Percentiles rank a stretch among this genome's conserved stretches.
Conservation (phyloP, 2,113 vertebrate genomes). For the Rhinolophus ferrumequinum region DNA sequence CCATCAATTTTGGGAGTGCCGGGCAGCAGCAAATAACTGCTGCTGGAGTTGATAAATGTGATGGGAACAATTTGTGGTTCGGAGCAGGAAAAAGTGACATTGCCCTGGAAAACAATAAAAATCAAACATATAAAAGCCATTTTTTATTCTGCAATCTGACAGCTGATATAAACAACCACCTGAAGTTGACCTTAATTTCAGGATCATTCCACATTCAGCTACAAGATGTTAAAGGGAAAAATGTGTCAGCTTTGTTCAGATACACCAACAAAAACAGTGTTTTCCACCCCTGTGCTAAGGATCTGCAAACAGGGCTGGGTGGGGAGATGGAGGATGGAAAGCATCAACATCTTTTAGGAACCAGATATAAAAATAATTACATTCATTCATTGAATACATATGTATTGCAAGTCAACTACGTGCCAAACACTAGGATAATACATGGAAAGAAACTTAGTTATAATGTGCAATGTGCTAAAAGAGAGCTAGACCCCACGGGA, state of each 20-base stretch:
- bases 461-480: neutral
- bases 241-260: neutral
- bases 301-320: neutral
- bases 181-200: slow-evolving; percentile 65
- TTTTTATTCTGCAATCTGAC: slow-evolving; percentile 54
- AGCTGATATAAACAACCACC: slow-evolving; percentile 55
- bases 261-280: neutral
- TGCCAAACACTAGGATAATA: neutral
- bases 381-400: neutral
- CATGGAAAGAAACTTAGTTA: neutral
- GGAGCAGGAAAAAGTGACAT: slow-evolving; percentile 97
- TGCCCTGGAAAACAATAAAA: slow-evolving; percentile 90
- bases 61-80: slow-evolving; percentile 93
- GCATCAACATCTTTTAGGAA: neutral
- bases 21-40: slow-evolving; percentile 93
- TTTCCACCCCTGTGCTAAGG: neutral
- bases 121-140: slow-evolving; percentile 65
- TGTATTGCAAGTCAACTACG: neutral
- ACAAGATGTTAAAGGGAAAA: slow-evolving; percentile 45
- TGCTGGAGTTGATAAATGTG: slow-evolving; percentile 91
- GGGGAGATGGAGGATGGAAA: neutral
- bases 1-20: slow-evolving; percentile 88
- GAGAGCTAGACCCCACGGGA: rapidly evolving
- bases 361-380: neutral
- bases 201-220: slow-evolving; percentile 55